These are phyloP conservation scores for Phaedon cochleariae DNA, from an alignment of 2,888 invertebrate genomes.

Conservation along the genomic window DNA sequence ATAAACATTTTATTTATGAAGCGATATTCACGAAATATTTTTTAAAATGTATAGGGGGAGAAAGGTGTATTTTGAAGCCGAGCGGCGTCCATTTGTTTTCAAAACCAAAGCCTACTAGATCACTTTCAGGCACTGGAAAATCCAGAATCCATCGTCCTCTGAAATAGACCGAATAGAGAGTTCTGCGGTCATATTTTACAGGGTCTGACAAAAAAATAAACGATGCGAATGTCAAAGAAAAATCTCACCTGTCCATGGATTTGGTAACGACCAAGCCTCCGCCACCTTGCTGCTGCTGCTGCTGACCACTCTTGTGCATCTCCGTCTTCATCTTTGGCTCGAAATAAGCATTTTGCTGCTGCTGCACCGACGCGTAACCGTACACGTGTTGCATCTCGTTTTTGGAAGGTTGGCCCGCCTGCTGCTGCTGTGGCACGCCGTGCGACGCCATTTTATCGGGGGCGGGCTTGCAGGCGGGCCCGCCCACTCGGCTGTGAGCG, in stretches of 20 bases:
- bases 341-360: conserved; percentile 51
- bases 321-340: conserved; percentile 73
- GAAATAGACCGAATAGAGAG: too few relatives aligned
- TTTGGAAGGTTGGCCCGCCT: conserved; percentile 56
- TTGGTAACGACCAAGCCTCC: conserved; percentile 58
- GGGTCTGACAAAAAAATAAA: too few relatives aligned
- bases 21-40: too few relatives aligned
- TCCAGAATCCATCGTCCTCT: too few relatives aligned
- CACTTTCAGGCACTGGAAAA: too few relatives aligned
- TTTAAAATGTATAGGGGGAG: too few relatives aligned
- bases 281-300: conserved; percentile 3
- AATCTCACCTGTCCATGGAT: conserved; percentile 55
- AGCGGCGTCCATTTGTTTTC: too few relatives aligned
- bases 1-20: too few relatives aligned
- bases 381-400: conserved; percentile 77
- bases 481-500: conserved; percentile 58
- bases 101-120: too few relatives aligned
- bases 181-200: too few relatives aligned
- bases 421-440: conserved; percentile 41
- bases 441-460: conserved; percentile 45
- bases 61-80: too few relatives aligned
- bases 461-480: conserved; percentile 51
- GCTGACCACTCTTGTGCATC: conserved; percentile 53
- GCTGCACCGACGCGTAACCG: conserved; percentile 66
- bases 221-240: conserved; percentile 61